These are phyloP conservation scores for Perca schrenkii DNA, from an alignment of 2,113 vertebrate species.

Conservation along the genomic window DNA sequence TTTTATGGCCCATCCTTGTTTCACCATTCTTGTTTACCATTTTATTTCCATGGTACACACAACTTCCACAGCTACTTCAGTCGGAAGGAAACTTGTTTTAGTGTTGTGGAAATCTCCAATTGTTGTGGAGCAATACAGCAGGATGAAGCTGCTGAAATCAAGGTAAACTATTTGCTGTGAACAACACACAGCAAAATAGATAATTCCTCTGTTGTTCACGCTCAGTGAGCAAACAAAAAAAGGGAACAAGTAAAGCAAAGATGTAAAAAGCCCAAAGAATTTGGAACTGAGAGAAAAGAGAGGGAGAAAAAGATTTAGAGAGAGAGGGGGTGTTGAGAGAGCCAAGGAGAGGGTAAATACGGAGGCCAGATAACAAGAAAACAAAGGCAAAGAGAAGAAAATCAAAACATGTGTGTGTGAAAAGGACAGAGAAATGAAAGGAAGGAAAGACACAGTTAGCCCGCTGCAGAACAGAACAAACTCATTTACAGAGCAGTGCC, in stretches of 20 bases:
- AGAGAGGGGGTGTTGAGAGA: conserved; percentile 54
- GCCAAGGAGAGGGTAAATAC: conserved; percentile 73
- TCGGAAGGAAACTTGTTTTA: background rate
- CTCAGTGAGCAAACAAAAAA: conserved; percentile 58
- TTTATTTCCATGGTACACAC: conserved; percentile 6
- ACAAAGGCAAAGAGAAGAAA: conserved; percentile 64
- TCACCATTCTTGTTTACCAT: conserved; percentile 17
- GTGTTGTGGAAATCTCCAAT: conserved; percentile 26
- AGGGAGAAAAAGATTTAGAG: conserved; percentile 38
- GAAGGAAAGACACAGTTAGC: conserved; percentile 73
- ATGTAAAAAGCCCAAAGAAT: conserved; percentile 75
- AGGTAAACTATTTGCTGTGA: conserved; percentile 62
- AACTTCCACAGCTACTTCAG: background rate
- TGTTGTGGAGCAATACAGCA: conserved; percentile 10
- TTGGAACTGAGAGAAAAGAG: conserved; percentile 53
- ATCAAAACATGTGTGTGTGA: conserved; percentile 32
- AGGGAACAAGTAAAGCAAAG: conserved; percentile 68
- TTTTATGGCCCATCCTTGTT: background rate
- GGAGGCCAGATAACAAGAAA: conserved; percentile 68
- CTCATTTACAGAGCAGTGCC: conserved; percentile 81
- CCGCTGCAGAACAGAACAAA: conserved; percentile 80
- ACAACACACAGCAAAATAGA: conserved; percentile 34
- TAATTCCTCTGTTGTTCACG: conserved; percentile 49
- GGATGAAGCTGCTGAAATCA: conserved; percentile 49
- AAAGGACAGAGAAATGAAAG: conserved; percentile 71